Base-by-base conservation (phyloP, 2,797 vertebrate species). In the Mus minutoides region DNA sequence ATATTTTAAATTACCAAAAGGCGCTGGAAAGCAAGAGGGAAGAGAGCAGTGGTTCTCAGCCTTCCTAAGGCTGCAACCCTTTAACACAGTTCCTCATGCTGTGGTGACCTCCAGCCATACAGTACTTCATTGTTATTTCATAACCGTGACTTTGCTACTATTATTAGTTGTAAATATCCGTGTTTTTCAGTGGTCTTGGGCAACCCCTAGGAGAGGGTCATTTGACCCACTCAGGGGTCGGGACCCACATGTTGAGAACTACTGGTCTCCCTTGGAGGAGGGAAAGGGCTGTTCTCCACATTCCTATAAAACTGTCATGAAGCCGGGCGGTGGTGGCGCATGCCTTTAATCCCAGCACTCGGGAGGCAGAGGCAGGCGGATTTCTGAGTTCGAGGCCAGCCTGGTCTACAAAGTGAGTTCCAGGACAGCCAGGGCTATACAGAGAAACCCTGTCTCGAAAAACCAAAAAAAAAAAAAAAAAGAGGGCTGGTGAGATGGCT, bases 241-340 rank as follows among this genome's bases (percentile, higher is more conserved):
- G 34, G 34, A n/a, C 67, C 17, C 67, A 71, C 67, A 71, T n/a
- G 17, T 71, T 71, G 34, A 71, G 34, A 37, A 9, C 67, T n/a
- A 71, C 67, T 71, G 67, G 62, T 64, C n/a, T 92, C 0, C 24
- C 31, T 14, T 83, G 19, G 34, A 91, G 69, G 17, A 86, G 92
- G 29, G 34, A 69, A 85, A 69, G 22, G 31, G 43, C 52, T 6
- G n/a, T 91, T 95, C 13, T 22, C 26, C 37, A 67, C 54, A 40
- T 94, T 92, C 75, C 49, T 80, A 2, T 77, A n/a, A 82, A 93
- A 62, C 73, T 83, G 69, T 64, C 91, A 78, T 71, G 69, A 46
- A 46, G 43, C 43, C 43, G 43, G 43, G 43, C 43, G 43, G n/a
- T 46, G 6, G 43, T 46, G 43, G 43, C 43, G 43, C 43, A 46